Base-by-base conservation (phyloP, 2,888 invertebrate species). In the Drosophila kuntzei region DNA sequence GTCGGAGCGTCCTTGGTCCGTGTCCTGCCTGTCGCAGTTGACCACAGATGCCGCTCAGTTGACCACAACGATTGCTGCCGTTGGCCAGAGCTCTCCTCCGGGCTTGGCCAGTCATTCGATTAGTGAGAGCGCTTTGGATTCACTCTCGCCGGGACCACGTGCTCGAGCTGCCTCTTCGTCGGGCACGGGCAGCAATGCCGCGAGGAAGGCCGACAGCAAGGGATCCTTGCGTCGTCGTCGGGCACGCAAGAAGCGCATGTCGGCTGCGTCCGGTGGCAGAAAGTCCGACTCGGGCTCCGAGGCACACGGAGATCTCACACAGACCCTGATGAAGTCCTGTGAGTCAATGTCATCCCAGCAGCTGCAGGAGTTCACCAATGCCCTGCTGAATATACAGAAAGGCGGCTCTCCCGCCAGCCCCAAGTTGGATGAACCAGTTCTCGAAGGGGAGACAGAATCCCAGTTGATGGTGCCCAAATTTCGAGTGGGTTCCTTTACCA, bases 71-170 rank as follows among this genome's bases (percentile, higher is more conserved):
- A 92, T 92, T 60, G 84, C 77, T 3, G 85, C 80, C 29, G 80
- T 69, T 7, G 83, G 78, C 2, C 88, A 87, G 55, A 93, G 93
- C 11, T 92, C 93, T 0, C 92, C 91, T 14, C 92, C 93, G 55
- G 93, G 94, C 1, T 92, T 94, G 89, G 92, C 93, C 61, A 94
- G 95, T 80, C 96, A 97, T 93, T 97, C 97, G 4, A 97, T 96
- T 76, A 98, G 98, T 2, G 98, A 98, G 92, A 97, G 97, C 1
- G 97, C 97, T 20, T 93, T 98, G 71, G 95, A 98, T 92, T 95
- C 95, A 53, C 93, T 97, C 55, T 93, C 94, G 0, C 93, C 94
- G 0, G 92, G 91, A 1, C 90, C 90, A 6, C 79, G 89, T 0
- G 86, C 89, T 2, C 78, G 88, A 7, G 85, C 87, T 2, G 86